Evolutionary conservation across 1,140 invertebrate species (phyloP).

Genomic region (Pinna nobilis): DNA sequence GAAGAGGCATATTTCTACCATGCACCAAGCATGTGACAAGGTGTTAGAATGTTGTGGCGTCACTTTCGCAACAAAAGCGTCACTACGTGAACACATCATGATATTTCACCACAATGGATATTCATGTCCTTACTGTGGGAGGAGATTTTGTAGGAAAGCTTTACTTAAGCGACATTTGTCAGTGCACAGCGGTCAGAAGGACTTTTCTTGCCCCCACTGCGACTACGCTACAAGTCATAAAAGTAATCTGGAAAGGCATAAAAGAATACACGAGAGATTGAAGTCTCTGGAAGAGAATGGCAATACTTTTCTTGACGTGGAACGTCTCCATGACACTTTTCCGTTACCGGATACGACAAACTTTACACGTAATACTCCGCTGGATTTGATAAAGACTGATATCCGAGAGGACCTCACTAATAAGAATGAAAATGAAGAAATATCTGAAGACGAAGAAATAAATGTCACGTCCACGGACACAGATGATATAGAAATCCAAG

Average conservation of each 20-base stretch:
- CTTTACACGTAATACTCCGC: not conserved
- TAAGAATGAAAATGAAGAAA: slow-evolving; percentile 1
- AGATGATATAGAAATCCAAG: slow-evolving; percentile 9
- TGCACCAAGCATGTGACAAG: slow-evolving; percentile 74
- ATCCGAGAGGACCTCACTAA: slow-evolving; percentile 8
- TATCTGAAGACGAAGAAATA: slow-evolving; percentile 13
- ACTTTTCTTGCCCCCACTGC: slow-evolving; percentile 75
- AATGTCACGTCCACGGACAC: slow-evolving; percentile 11
- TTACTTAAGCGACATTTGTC: slow-evolving; percentile 76
- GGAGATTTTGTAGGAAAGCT: slow-evolving; percentile 76
- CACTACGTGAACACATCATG: slow-evolving; percentile 74
- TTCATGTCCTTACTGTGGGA: slow-evolving; percentile 73
- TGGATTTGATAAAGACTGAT: not conserved
- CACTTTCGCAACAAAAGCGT: slow-evolving; percentile 74
- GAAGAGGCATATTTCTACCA: slow-evolving; percentile 75
- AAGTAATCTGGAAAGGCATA: slow-evolving; percentile 77
- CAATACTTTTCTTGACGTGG: slow-evolving; percentile 30
- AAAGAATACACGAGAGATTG: slow-evolving; percentile 68
- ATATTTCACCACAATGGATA: slow-evolving; percentile 75
- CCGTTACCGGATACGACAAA: not conserved
- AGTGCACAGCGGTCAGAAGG: slow-evolving; percentile 75
- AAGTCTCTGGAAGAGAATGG: slow-evolving; percentile 51
- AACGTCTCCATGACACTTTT: not conserved
- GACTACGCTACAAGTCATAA: slow-evolving; percentile 77
- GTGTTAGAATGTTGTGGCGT: slow-evolving; percentile 75